Evolutionary conservation across 1,140 invertebrate species (phyloP).

Genomic region (Drosophila fuyamai): DNA sequence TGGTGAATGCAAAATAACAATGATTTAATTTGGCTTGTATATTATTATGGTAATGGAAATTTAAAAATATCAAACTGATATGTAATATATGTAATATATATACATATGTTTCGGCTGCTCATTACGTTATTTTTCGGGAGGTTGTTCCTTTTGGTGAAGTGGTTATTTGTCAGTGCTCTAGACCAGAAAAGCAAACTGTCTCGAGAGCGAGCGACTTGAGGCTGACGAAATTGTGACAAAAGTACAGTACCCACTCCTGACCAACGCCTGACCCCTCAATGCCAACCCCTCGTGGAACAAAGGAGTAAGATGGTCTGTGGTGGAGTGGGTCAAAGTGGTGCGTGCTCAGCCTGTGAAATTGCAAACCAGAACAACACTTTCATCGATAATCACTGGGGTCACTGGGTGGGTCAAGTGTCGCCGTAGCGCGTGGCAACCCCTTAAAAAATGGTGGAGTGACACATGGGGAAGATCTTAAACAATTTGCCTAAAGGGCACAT

Average conservation of each 20-base stretch:
- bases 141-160: slow-evolving; percentile 9
- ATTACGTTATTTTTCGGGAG: slow-evolving; percentile 12
- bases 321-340: slow-evolving; percentile 19
- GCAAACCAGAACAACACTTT: slow-evolving; percentile 41
- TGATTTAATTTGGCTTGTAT: too few species aligned
- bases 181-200: slow-evolving; percentile 44
- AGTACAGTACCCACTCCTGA: slow-evolving; percentile 22
- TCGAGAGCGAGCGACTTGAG: slow-evolving; percentile 46
- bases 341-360: slow-evolving; percentile 28
- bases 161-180: slow-evolving; percentile 33
- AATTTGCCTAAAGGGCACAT: background rate
- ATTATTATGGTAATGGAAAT: too few species aligned
- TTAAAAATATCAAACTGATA: too few species aligned
- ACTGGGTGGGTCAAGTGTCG: slow-evolving; percentile 61
- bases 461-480: slow-evolving; percentile 1
- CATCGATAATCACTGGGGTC: slow-evolving; percentile 70
- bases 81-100: too few species aligned
- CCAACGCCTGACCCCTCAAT: slow-evolving; percentile 10
- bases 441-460: slow-evolving; percentile 5
- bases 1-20: too few species aligned
- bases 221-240: slow-evolving; percentile 11
- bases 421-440: slow-evolving; percentile 31
- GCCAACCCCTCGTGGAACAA: slow-evolving; percentile 12
- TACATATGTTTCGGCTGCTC: background rate
- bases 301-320: background rate